phyloP scores from a whole-genome alignment of 2,888 invertebrate species.

The Nyleta sp. region DNA sequence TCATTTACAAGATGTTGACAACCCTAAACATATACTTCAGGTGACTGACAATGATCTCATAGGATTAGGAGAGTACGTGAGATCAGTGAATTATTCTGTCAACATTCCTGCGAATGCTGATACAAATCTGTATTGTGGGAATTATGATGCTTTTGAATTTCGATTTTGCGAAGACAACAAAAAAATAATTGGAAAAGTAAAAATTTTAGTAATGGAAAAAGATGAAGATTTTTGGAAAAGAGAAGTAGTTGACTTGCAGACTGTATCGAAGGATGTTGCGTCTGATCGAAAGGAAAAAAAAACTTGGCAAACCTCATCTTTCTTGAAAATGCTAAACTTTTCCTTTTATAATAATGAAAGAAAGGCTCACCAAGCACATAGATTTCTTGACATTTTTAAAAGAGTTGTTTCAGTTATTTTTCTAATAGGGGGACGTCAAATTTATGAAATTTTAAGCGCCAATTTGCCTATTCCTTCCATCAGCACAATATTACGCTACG shows the following conservation, averaged over 20 bases:
- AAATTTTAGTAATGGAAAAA: slow-evolving; percentile 2
- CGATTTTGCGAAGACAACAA: slow-evolving; percentile 2
- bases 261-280: too few species aligned
- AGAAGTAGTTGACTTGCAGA: too few species aligned
- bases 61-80: neutral
- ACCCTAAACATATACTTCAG: slow-evolving; percentile 1
- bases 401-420: neutral
- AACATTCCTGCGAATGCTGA: neutral
- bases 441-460: slow-evolving; percentile 16
- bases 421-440: slow-evolving; percentile 1
- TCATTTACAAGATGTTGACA: slow-evolving; percentile 3
- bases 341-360: neutral
- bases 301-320: neutral
- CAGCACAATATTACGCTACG: slow-evolving; percentile 39
- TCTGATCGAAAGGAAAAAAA: neutral
- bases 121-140: slow-evolving; percentile 6
- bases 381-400: neutral
- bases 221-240: neutral
- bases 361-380: neutral
- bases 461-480: slow-evolving; percentile 61
- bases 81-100: neutral
- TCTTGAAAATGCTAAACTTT: slow-evolving; percentile 11
- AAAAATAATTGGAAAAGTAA: neutral
- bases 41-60: neutral
- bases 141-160: neutral